Percentiles rank a stretch among this genome's conserved stretches.
Conservation (phyloP, 2,888 invertebrate genomes). For the Gnatocerus cornutus region DNA sequence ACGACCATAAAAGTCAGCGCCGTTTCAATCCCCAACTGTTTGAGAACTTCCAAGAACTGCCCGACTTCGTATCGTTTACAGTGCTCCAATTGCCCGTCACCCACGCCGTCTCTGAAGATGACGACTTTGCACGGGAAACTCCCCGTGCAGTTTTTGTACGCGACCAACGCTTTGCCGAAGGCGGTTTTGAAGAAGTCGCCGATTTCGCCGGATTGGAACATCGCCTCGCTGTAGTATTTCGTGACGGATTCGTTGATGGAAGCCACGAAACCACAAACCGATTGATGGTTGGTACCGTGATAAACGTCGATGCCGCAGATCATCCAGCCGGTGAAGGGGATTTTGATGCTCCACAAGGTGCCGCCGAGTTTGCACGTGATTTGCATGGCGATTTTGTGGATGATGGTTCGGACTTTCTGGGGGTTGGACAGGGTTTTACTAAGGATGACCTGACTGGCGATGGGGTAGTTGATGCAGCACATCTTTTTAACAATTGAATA, state of each 20-base stretch:
- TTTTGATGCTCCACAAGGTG: constrained; percentile 88
- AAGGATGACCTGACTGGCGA: constrained; percentile 90
- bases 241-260: constrained; percentile 85
- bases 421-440: constrained; percentile 81
- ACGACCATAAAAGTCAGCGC: constrained; percentile 87
- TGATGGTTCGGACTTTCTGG: constrained; percentile 82
- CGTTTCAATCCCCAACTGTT: constrained; percentile 66
- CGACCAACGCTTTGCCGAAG: constrained; percentile 79
- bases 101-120: constrained; percentile 94
- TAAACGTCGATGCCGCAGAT: constrained; percentile 92
- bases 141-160: constrained; percentile 79
- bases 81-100: constrained; percentile 87
- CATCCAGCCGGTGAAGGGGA: constrained; percentile 88
- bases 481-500: constrained; percentile 91
- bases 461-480: constrained; percentile 86
- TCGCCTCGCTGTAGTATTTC: constrained; percentile 82
- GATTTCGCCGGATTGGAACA: constrained; percentile 80
- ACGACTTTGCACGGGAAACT: constrained; percentile 85
- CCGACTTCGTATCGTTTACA: constrained; percentile 86
- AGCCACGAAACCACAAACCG: constrained; percentile 86
- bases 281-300: constrained; percentile 79
- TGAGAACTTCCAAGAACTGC: constrained; percentile 77
- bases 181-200: constrained; percentile 82
- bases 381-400: constrained; percentile 92
- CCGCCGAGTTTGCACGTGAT: constrained; percentile 97